Base-by-base conservation (phyloP, 2,113 vertebrate genomes). In the Toxotes chatareus region DNA sequence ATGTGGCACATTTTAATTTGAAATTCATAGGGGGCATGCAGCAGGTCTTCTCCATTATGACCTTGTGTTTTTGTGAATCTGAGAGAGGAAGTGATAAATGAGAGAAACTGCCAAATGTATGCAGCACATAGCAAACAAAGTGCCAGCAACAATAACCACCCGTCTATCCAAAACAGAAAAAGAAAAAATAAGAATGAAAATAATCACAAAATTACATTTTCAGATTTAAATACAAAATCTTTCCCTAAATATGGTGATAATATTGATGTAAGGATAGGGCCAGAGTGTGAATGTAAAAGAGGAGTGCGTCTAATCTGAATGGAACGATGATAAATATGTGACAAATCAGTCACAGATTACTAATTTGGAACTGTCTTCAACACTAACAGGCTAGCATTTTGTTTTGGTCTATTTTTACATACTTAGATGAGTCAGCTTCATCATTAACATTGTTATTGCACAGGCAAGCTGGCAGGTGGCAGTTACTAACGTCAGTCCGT, bases 1-100 rank as follows among this genome's bases (percentile, higher is more conserved):
- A 44, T 27, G 36, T 32, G 7, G 53, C 36, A 34, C 46, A 63
- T 70, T 70, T 70, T 56, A 71, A 34, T 71, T 71, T 51, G n/a
- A 49, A 68, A 49, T 23, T 46, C 16, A 27, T 10, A 4, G 12
- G 27, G 57, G 57, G 5, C 65, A 14, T 36, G 56, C 34, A 21
- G 60, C 61, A 17, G 21, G 62, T 62, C 53, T 6, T 51, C 27
- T 31, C 9, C 14, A 9, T 38, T 13, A 12, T 68, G 71, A 61
- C 69, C 63, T 60, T 67, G 8, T 23, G 66, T 63, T 63, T 71
- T 27, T 23, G 36, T n/a, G 46, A 40, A 4, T 70, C 12, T 8
- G 23, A 5, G 32, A 60, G 10, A 62, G 27, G 32, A 40, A 65
- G 6, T 3, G 3, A 31, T 21, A 51, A 47, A 44, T 17, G 60